These are phyloP conservation scores for Sebastes minor DNA, from an alignment of 2,797 vertebrate species.

Conservation along the genomic window DNA sequence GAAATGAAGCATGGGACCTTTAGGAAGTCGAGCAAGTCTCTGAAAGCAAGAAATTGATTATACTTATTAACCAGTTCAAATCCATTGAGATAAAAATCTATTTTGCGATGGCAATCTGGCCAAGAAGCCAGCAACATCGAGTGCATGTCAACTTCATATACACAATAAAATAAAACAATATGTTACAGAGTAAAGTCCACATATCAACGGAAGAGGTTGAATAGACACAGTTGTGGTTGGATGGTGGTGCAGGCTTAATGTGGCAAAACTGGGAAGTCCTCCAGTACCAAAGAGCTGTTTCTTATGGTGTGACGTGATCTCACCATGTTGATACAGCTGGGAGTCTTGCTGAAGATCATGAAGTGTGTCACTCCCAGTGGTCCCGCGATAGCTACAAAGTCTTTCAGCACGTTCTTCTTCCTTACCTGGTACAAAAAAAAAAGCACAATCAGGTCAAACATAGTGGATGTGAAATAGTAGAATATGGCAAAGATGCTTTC, in stretches of 20 bases:
- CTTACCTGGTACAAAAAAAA: slow-evolving; percentile 78
- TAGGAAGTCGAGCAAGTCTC: slow-evolving; percentile 91
- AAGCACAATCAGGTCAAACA: neutral
- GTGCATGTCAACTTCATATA: neutral
- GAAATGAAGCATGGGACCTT: slow-evolving; percentile 91
- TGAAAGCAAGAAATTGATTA: slow-evolving; percentile 44
- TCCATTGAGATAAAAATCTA: neutral
- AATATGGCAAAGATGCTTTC: neutral
- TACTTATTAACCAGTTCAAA: neutral
- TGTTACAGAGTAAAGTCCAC: too few relatives aligned
- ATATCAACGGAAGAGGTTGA: neutral
- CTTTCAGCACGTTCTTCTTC: slow-evolving; percentile 91
- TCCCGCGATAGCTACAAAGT: slow-evolving; percentile 90
- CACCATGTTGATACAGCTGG: slow-evolving; percentile 85
- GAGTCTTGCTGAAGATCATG: slow-evolving; percentile 88
- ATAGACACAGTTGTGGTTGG: neutral
- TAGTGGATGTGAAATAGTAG: neutral
- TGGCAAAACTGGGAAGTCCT: too few relatives aligned
- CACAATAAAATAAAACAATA: neutral
- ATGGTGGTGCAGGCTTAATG: neutral
- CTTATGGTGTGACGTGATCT: slow-evolving; percentile 34
- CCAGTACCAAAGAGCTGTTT: neutral
- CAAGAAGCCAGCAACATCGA: neutral
- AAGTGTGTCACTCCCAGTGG: slow-evolving; percentile 93
- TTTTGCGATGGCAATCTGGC: neutral